Base-by-base conservation (phyloP, 2,888 invertebrate genomes). In the Anodontia alba region DNA sequence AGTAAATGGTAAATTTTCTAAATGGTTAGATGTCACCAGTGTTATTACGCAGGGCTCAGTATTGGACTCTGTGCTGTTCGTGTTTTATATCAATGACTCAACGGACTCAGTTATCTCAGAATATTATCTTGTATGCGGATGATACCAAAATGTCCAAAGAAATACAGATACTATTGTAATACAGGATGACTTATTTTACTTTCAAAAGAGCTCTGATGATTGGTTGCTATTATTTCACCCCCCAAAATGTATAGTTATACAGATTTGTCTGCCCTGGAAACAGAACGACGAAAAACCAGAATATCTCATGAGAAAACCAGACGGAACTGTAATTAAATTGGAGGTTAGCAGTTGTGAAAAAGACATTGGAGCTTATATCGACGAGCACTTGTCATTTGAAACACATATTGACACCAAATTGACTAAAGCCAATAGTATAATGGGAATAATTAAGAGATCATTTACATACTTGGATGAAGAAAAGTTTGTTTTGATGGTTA, bases 371-470 rank as follows among this genome's bases (percentile, higher is more conserved):
- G 57, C 29, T 57, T 57, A 57, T 26, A 26, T 57, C 29, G 57
- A 57, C 29, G 57, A 57, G 57, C 57, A 57, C 29, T 57, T 57
- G 17, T 26, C 57, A 57, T 57, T 57, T 26, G 57, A 57, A 26
- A 57, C 57, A 57, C 57, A 57, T 17, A 57, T 57, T 57, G 20
- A 26, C 5, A 57, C 57, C 20, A 57, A 57, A 17, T 33, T 29
- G 29, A 70, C 54, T 26, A 70, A 76, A 57, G 76, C 76, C 2
- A 76, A 76, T 26, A 76, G 43, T 38, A 57, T 76, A 46, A 69
- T 76, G 70, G 70, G 57, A 7, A 8, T 70, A 51, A 70, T 76
- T 31, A 69, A 57, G 51, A 29, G 76, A 42, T 54, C 76, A 51
- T 76, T 57, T 26, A 76, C 57, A 1, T 76, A 57, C 46, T 54